These are phyloP conservation scores for Drosophila emarginata DNA, from an alignment of 2,888 invertebrate genomes.

Conservation along the genomic window DNA sequence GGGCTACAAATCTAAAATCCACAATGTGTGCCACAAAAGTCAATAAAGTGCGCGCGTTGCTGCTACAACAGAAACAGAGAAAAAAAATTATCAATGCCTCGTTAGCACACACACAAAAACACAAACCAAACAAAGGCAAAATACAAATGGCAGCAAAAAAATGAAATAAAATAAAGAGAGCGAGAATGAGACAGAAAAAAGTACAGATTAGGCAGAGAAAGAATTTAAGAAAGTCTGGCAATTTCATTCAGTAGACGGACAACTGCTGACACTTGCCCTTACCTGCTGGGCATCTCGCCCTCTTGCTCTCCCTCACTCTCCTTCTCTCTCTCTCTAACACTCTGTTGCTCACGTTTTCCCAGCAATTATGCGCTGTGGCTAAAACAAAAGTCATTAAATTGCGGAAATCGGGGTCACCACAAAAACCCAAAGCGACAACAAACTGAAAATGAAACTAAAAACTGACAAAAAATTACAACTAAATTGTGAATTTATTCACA, in stretches of 20 bases:
- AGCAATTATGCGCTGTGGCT: conserved; percentile 72
- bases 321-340: conserved; percentile 20
- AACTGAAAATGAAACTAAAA: conserved; percentile 32
- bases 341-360: conserved; percentile 53
- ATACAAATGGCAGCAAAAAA: background rate
- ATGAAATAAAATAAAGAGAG: conserved; percentile 1
- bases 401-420: conserved; percentile 77
- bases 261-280: conserved; percentile 47
- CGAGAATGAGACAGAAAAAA: background rate
- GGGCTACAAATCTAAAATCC: conserved; percentile 48
- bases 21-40: conserved; percentile 66
- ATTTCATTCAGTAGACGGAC: conserved; percentile 51
- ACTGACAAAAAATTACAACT: conserved; percentile 56
- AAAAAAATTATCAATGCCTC: conserved; percentile 72
- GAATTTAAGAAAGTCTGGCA: conserved; percentile 57
- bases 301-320: conserved; percentile 7
- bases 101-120: conserved; percentile 47
- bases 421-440: conserved; percentile 46
- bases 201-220: conserved; percentile 5
- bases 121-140: conserved; percentile 34
- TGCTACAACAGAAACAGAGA: conserved; percentile 3
- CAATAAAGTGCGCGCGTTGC: conserved; percentile 63
- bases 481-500: conserved; percentile 76
- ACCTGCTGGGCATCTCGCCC: conserved; percentile 23
- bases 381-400: conserved; percentile 76